Evolutionary conservation across 2,888 invertebrate species (phyloP).

Genomic region (Morinoia aosen): DNA sequence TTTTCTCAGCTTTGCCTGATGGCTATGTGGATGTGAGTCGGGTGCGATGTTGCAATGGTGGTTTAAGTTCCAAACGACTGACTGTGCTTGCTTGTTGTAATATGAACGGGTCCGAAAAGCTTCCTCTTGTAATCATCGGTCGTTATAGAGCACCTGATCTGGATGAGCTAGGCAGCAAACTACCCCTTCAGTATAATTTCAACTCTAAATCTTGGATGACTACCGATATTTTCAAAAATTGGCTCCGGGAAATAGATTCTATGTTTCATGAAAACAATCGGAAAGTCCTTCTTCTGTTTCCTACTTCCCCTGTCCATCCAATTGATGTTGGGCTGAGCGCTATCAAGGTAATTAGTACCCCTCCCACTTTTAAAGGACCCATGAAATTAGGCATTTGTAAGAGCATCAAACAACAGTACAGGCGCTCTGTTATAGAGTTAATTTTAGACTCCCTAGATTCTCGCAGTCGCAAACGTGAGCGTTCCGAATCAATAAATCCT

Average conservation of each 20-base stretch:
- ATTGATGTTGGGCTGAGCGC: conserved; percentile 61
- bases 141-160: conserved; percentile 61
- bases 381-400: conserved; percentile 63
- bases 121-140: conserved; percentile 66
- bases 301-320: conserved; percentile 63
- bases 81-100: conserved; percentile 64
- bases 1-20: conserved; percentile 63
- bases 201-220: conserved; percentile 67
- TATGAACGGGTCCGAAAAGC: conserved; percentile 66
- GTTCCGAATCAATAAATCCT: neutral
- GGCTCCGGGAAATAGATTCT: conserved; percentile 63
- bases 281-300: conserved; percentile 62
- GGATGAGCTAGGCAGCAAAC: conserved; percentile 58
- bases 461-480: neutral
- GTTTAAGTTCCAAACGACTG: conserved; percentile 62
- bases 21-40: conserved; percentile 55
- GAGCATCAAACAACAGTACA: conserved; percentile 63
- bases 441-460: conserved; percentile 31
- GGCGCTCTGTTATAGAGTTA: conserved; percentile 61
- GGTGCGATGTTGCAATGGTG: conserved; percentile 63
- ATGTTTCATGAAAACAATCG: conserved; percentile 64
- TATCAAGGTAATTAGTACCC: conserved; percentile 58
- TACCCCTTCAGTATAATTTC: conserved; percentile 65
- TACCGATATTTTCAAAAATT: conserved; percentile 60
- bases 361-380: conserved; percentile 60